phyloP scores from a whole-genome alignment of 2,797 vertebrate species.

The Remorina albescens region DNA sequence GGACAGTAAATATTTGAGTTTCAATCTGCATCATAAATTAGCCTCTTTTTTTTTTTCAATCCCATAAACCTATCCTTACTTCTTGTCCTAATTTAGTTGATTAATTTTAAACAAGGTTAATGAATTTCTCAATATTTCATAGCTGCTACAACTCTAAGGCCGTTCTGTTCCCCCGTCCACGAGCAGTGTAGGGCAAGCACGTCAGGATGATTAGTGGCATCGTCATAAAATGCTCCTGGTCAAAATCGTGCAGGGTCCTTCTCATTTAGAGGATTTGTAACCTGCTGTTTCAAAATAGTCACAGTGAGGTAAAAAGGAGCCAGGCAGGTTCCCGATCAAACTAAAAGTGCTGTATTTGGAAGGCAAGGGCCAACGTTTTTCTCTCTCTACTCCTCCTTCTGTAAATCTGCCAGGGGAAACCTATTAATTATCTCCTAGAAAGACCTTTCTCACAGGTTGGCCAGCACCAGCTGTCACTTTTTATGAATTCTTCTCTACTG shows the following conservation, averaged over 20 bases:
- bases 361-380: conserved; percentile 50
- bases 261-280: conserved; percentile 41
- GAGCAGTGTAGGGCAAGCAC: conserved; percentile 36
- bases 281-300: conserved; percentile 62
- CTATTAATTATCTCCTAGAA: conserved; percentile 76
- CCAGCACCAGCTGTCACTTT: conserved; percentile 70
- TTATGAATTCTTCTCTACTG: conserved; percentile 69
- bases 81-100: conserved; percentile 51
- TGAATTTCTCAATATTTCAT: conserved; percentile 68
- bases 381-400: conserved; percentile 49
- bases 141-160: conserved; percentile 44
- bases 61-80: conserved; percentile 33
- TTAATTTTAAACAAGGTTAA: conserved; percentile 73
- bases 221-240: conserved; percentile 54
- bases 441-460: conserved; percentile 58
- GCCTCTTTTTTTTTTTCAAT: conserved; percentile 25
- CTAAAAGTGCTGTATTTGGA: conserved; percentile 71
- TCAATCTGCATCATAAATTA: conserved; percentile 32
- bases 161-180: conserved; percentile 36
- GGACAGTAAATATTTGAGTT: conserved; percentile 39
- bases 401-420: conserved; percentile 76
- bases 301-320: conserved; percentile 25
- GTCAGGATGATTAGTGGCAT: conserved; percentile 71
- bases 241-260: conserved; percentile 55
- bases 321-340: conserved; percentile 59